These are phyloP conservation scores for Tenthredo scrophulariae DNA, from an alignment of 2,888 invertebrate genomes.

Conservation along the genomic window DNA sequence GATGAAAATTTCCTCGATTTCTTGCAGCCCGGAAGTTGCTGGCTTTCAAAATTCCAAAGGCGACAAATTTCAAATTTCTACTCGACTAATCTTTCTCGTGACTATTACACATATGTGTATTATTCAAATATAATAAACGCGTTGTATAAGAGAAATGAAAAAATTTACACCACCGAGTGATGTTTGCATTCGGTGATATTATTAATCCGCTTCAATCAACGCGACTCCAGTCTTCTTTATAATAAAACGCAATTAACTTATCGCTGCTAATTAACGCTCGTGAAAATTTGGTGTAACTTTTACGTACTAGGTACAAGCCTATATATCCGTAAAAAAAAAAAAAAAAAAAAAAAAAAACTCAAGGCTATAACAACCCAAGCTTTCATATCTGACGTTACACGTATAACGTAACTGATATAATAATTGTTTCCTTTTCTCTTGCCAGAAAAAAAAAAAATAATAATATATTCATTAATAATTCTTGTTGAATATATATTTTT, in stretches of 20 bases:
- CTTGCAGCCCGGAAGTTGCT: background rate
- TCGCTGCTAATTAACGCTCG: background rate
- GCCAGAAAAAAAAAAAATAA: background rate
- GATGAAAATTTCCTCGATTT: too few species aligned
- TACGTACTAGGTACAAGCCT: background rate
- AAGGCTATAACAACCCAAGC: background rate
- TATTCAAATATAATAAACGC: background rate
- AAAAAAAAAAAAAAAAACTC: background rate
- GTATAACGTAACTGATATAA: background rate
- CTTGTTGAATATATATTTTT: background rate
- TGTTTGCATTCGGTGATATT: background rate
- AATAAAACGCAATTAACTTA: background rate
- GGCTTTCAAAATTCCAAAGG: background rate
- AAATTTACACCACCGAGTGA: background rate
- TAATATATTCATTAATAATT: background rate
- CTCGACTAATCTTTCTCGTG: background rate
- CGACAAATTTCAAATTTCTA: background rate
- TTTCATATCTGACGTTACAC: background rate
- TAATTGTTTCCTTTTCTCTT: background rate
- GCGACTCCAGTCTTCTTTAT: background rate
- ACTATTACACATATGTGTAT: background rate
- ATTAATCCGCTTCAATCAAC: background rate
- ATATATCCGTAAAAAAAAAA: background rate
- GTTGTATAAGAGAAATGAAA: background rate
- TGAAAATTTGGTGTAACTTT: background rate